Evolutionary conservation across 2,888 invertebrate species (phyloP).

Genomic region (Hofmannophila pseudospretella): DNA sequence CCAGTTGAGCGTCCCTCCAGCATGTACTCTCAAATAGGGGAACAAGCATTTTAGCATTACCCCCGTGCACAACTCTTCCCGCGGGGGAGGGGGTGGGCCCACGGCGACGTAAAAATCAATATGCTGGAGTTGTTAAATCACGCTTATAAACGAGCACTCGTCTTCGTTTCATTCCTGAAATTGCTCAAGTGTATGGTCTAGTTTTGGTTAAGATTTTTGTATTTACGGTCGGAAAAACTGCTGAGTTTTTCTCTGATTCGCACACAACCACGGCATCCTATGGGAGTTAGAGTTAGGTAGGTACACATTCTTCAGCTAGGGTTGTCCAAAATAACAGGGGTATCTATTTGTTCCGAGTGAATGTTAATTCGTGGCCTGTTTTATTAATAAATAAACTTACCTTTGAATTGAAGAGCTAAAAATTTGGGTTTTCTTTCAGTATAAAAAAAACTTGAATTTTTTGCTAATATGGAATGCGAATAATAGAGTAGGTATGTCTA

Average conservation of each 20-base stretch:
- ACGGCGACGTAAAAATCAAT: conserved; percentile 80
- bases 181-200: conserved; percentile 56
- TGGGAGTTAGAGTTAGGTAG: no score
- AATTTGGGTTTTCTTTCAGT: no score
- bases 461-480: no score
- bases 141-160: conserved; percentile 80
- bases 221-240: neutral
- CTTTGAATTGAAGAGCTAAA: no score
- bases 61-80: conserved; percentile 79
- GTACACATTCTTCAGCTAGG: no score
- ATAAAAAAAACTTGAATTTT: no score
- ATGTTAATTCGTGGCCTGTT: no score
- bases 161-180: conserved; percentile 77
- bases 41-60: conserved; percentile 79
- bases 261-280: no score
- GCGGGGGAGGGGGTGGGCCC: conserved; percentile 72
- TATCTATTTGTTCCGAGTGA: no score
- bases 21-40: conserved; percentile 79
- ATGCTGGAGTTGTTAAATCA: conserved; percentile 88
- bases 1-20: conserved; percentile 64
- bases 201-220: conserved; percentile 25
- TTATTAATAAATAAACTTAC: no score
- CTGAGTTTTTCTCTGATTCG: neutral
- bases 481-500: no score
- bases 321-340: no score